Conservation (phyloP, 2,888 invertebrate species). For the Scotopteryx bipunctaria region DNA sequence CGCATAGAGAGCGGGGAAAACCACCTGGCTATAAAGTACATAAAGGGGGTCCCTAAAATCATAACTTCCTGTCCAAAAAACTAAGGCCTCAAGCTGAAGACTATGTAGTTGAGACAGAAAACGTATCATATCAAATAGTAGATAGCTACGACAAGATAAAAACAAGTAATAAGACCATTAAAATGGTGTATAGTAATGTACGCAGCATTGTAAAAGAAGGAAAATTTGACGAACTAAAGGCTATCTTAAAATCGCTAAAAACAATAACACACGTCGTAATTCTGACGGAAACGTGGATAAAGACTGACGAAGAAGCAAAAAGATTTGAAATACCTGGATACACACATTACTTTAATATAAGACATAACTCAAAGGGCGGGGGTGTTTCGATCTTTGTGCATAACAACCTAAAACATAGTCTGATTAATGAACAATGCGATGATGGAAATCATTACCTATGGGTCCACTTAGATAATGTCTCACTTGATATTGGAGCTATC, state of each 20-base stretch:
- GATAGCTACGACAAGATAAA: not conserved
- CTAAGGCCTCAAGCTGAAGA: no score
- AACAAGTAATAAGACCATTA: no score
- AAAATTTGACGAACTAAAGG: not conserved
- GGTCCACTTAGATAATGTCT: not conserved
- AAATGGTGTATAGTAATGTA: not conserved
- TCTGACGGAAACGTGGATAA: not conserved
- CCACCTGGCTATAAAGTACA: no score
- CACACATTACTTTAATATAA: no score
- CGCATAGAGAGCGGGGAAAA: no score
- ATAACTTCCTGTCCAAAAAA: constrained; percentile 1
- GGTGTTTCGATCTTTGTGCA: not conserved
- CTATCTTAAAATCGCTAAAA: not conserved
- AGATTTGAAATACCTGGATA: not conserved
- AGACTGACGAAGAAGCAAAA: not conserved
- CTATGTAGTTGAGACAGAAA: no score
- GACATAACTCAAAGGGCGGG: no score
- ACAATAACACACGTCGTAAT: not conserved
- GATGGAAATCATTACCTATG: not conserved
- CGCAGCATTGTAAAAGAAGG: not conserved
- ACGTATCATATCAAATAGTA: not conserved
- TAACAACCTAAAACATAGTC: not conserved
- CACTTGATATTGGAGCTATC: not conserved
- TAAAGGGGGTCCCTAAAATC: not conserved
- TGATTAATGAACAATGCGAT: not conserved